phyloP scores from a whole-genome alignment of 2,113 vertebrate species.

The Isichthys henryi region DNA sequence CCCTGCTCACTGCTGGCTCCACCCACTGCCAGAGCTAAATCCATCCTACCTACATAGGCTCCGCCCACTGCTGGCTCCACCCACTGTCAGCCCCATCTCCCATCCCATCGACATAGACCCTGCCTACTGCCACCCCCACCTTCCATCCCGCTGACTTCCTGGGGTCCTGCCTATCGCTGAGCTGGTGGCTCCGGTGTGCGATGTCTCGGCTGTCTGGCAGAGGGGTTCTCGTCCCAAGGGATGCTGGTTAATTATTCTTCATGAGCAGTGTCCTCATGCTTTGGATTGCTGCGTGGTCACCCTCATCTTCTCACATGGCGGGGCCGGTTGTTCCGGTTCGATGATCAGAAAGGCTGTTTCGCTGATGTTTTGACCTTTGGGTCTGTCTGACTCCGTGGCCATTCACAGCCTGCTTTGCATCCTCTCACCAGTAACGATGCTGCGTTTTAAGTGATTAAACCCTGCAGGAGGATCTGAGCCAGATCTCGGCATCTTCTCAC shows the following conservation, averaged over 20 bases:
- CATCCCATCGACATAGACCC: background rate
- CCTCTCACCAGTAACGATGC: background rate
- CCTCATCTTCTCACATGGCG: background rate
- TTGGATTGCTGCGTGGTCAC: background rate
- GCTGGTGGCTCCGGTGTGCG: conserved; percentile 46
- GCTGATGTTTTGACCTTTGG: background rate
- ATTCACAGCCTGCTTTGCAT: background rate
- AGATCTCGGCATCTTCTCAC: background rate
- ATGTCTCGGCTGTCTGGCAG: conserved; percentile 57
- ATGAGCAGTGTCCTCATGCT: background rate
- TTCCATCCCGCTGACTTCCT: conserved; percentile 41
- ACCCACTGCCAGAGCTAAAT: too few species aligned
- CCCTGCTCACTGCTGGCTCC: too few species aligned
- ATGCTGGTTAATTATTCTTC: conserved; percentile 15
- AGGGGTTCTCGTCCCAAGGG: background rate
- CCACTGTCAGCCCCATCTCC: background rate
- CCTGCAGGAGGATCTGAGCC: background rate
- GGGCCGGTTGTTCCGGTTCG: background rate
- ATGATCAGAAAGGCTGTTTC: background rate
- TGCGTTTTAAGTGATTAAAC: background rate
- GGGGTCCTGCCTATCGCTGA: conserved; percentile 50
- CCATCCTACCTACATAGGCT: too few species aligned
- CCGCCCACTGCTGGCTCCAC: too few species aligned
- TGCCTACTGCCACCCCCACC: background rate
- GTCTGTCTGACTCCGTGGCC: background rate